phyloP scores from a whole-genome alignment of 2,113 vertebrate genomes.

The Colaptes auratus region DNA sequence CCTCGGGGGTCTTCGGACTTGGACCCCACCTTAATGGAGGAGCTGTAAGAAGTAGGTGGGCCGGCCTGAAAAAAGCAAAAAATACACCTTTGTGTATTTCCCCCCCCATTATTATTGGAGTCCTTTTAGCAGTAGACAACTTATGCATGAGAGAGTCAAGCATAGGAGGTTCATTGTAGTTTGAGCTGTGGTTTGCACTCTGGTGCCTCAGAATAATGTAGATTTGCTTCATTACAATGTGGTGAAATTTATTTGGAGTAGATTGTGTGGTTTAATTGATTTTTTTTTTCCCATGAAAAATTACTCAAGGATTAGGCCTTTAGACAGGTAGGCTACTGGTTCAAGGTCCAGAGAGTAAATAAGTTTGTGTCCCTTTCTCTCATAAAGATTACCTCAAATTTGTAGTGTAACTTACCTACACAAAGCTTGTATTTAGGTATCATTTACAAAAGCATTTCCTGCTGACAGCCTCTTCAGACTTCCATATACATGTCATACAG shows the following conservation, averaged over 20 bases:
- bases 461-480: neutral
- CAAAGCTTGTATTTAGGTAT: neutral
- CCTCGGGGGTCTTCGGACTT: neutral
- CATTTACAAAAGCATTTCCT: constrained; percentile 19
- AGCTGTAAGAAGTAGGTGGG: neutral
- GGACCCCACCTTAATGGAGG: neutral
- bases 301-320: neutral
- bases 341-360: neutral
- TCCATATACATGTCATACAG: neutral
- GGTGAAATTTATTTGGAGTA: neutral
- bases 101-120: neutral
- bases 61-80: neutral
- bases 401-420: neutral
- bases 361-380: neutral
- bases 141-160: neutral
- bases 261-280: neutral
- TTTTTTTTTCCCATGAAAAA: neutral
- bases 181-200: neutral
- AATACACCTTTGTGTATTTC: neutral
- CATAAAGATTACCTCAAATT: neutral
- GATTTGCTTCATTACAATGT: neutral
- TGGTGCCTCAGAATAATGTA: neutral
- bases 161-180: neutral
- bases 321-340: neutral
- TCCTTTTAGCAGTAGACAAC: neutral